Evolutionary conservation across 2,888 invertebrate species (phyloP).

Genomic region (Melinaea marsaeus): DNA sequence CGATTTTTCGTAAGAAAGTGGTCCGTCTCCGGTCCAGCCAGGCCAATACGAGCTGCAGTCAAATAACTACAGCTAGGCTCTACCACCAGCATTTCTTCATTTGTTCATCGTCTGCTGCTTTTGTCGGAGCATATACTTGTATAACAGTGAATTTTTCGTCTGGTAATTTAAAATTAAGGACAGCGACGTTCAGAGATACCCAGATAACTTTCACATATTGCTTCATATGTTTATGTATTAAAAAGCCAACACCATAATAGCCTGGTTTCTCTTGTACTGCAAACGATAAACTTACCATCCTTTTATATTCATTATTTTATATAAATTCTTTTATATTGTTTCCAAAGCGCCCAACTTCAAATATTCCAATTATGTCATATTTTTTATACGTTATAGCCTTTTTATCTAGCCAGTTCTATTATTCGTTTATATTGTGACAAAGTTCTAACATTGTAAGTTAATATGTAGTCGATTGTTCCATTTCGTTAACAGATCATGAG

Average conservation of each 20-base stretch:
- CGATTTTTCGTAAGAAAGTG: too few species aligned
- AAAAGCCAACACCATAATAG: neutral
- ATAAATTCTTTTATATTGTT: neutral
- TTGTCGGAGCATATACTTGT: neutral
- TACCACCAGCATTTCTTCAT: neutral
- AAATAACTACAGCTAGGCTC: too few species aligned
- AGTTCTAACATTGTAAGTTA: neutral
- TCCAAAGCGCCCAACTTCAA: neutral
- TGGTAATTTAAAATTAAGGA: neutral
- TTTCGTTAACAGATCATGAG: neutral
- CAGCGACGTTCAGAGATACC: neutral
- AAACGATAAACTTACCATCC: neutral
- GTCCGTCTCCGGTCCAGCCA: too few species aligned
- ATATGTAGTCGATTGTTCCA: neutral
- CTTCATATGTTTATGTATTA: neutral
- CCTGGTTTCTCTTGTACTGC: neutral
- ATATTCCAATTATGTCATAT: too few species aligned
- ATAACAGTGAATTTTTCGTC: neutral
- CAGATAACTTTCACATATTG: neutral
- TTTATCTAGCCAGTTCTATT: neutral
- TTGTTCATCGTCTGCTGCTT: neutral
- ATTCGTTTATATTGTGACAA: neutral
- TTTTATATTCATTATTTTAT: too few species aligned
- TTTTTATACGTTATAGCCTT: too few species aligned
- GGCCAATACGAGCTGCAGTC: too few species aligned